Evolutionary conservation across 2,797 vertebrate genomes (phyloP).

Genomic region (Iguana delicatissima): DNA sequence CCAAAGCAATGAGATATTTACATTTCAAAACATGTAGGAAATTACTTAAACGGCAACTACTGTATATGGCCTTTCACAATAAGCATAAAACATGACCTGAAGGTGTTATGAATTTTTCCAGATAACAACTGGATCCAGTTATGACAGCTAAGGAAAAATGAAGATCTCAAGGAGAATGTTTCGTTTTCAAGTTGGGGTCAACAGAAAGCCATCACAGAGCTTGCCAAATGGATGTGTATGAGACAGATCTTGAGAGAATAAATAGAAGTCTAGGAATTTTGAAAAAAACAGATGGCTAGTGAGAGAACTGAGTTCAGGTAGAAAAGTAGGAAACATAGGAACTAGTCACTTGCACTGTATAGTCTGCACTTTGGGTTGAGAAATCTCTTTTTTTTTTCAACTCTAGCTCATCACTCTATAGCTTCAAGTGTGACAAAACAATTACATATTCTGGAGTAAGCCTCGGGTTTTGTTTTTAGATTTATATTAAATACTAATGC

Average conservation of each 20-base stretch:
- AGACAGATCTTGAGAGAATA: not conserved
- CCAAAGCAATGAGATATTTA: not conserved
- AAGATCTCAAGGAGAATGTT: not conserved
- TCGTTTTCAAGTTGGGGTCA: not conserved
- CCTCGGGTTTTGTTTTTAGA: not conserved
- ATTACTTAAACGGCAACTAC: not conserved
- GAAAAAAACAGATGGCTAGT: not conserved
- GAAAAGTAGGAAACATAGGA: not conserved
- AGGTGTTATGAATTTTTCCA: conserved; percentile 2
- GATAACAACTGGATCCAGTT: not conserved
- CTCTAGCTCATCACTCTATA: not conserved
- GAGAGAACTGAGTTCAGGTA: not conserved
- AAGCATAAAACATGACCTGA: not conserved
- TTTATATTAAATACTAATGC: not conserved
- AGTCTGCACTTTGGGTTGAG: no score
- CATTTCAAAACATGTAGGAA: not conserved
- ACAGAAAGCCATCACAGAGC: not conserved
- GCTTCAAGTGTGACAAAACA: not conserved
- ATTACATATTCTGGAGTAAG: not conserved
- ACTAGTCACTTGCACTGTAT: not conserved
- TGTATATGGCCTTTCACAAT: conserved; percentile 1
- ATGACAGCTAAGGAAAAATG: not conserved
- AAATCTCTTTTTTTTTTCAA: no score
- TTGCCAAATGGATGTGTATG: not conserved
- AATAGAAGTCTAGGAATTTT: not conserved